phyloP scores from a whole-genome alignment of 2,888 invertebrate genomes.

The Pelosia muscerda region DNA sequence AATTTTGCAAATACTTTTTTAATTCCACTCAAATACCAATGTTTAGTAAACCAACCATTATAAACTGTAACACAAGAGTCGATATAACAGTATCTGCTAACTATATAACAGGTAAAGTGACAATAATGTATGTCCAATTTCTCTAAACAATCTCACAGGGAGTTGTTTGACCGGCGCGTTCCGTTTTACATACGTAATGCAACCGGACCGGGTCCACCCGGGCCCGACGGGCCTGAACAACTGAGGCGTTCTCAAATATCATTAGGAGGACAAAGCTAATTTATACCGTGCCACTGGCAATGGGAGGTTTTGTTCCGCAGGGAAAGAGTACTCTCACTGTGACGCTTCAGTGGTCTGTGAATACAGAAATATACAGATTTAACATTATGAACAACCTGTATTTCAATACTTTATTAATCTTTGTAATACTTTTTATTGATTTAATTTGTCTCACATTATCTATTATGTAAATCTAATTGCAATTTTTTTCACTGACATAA shows the following conservation, averaged over 20 bases:
- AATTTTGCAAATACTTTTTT: no score
- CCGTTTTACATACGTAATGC: constrained; percentile 42
- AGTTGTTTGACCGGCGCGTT: constrained; percentile 24
- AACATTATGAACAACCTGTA: not conserved
- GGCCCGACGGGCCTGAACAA: not conserved
- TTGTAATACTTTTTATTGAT: not conserved
- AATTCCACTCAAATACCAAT: no score
- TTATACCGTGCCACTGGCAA: constrained; percentile 43
- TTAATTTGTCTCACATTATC: not conserved
- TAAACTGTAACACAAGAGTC: no score
- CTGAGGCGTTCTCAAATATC: constrained; percentile 42
- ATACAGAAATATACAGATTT: not conserved
- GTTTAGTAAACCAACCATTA: no score
- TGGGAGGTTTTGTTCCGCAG: constrained; percentile 43
- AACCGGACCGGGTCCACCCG: constrained; percentile 18
- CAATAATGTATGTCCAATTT: not conserved
- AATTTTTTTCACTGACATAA: no score
- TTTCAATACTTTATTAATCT: not conserved
- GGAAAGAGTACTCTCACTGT: constrained; percentile 12
- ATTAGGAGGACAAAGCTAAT: constrained; percentile 49
- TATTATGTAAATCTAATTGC: no score
- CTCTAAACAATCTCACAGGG: constrained; percentile 46
- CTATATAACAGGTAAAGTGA: not conserved
- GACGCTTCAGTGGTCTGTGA: not conserved
- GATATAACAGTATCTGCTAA: not conserved